Conservation (phyloP, 2,797 vertebrate genomes). For the Anas georgica region DNA sequence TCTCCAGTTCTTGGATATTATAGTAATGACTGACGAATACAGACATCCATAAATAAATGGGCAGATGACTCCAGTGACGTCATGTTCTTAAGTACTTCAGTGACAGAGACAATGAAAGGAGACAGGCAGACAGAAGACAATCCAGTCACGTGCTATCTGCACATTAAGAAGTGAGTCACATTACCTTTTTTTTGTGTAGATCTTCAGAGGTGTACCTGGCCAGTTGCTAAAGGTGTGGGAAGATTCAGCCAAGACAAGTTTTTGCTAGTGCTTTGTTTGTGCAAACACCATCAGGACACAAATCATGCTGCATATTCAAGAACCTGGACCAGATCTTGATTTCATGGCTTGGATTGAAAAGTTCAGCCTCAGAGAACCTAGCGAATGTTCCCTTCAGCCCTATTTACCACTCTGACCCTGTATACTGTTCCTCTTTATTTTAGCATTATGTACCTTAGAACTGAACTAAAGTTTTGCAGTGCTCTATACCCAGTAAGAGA, state of each 20-base stretch:
- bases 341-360: neutral
- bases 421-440: neutral
- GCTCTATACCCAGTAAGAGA: neutral
- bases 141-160: neutral
- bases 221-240: neutral
- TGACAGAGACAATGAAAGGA: neutral
- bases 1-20: neutral
- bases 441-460: neutral
- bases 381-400: neutral
- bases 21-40: fast-evolving
- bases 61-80: neutral
- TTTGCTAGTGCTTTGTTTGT: neutral
- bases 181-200: neutral
- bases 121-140: neutral
- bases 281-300: neutral
- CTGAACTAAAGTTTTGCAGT: neutral
- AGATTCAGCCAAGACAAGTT: neutral
- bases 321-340: neutral
- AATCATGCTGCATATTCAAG: neutral
- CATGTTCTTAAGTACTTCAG: neutral
- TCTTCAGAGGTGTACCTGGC: neutral
- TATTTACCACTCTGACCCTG: neutral
- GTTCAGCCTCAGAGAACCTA: neutral
- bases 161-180: fast-evolving
- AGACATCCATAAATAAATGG: neutral